Conservation (phyloP, 1,140 invertebrate species). For the Lethrus apterus region DNA sequence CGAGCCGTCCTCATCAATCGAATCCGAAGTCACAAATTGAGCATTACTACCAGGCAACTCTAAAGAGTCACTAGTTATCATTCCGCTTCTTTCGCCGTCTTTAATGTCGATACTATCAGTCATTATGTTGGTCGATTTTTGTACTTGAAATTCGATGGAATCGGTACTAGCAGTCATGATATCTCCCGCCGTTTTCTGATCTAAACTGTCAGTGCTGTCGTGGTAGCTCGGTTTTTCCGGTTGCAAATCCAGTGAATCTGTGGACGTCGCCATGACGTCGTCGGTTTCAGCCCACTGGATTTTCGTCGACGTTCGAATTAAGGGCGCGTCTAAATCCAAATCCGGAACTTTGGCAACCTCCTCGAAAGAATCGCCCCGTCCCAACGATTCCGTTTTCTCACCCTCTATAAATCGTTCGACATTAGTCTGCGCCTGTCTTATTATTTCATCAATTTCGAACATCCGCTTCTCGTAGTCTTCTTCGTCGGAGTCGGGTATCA, state of each 20-base stretch:
- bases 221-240: slow-evolving; percentile 38
- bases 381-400: slow-evolving; percentile 45
- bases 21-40: slow-evolving; percentile 40
- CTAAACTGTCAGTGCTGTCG: slow-evolving; percentile 52
- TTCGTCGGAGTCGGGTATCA: slow-evolving; percentile 41
- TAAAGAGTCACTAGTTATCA: slow-evolving; percentile 45
- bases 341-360: slow-evolving; percentile 45
- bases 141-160: slow-evolving; percentile 50
- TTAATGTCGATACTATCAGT: slow-evolving; percentile 47
- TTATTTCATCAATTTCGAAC: slow-evolving; percentile 68
- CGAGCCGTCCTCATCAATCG: slow-evolving; percentile 45
- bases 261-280: slow-evolving; percentile 51
- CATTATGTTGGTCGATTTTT: slow-evolving; percentile 33
- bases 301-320: slow-evolving; percentile 27
- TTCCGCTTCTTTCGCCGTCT: slow-evolving; percentile 33
- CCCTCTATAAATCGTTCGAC: slow-evolving; percentile 55
- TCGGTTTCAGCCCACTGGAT: slow-evolving; percentile 37
- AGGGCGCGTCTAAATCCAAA: slow-evolving; percentile 42
- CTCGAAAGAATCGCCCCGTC: slow-evolving; percentile 44
- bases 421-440: slow-evolving; percentile 60
- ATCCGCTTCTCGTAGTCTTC: slow-evolving; percentile 64
- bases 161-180: slow-evolving; percentile 55
- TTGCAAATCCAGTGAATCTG: slow-evolving; percentile 54
- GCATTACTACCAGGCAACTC: slow-evolving; percentile 36
- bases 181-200: slow-evolving; percentile 46